Conservation (phyloP, 2,797 vertebrate genomes). For the Spizella passerina region DNA sequence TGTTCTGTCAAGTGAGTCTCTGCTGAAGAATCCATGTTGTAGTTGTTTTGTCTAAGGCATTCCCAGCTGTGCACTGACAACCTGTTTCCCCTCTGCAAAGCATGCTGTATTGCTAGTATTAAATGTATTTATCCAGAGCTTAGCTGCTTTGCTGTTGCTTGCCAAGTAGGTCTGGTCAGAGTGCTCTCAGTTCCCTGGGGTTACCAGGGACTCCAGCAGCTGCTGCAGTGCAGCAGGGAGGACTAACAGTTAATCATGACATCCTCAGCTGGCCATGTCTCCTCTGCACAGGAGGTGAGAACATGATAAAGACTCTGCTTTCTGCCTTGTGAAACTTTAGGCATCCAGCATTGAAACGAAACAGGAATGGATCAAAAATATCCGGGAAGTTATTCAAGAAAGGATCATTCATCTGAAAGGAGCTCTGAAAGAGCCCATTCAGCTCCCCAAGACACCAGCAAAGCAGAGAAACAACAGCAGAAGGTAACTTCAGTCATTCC, state of each 20-base stretch:
- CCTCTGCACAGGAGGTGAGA: not conserved
- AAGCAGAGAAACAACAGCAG: constrained; percentile 92
- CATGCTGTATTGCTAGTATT: not conserved
- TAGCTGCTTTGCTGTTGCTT: constrained; percentile 29
- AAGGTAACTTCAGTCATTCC: constrained; percentile 78
- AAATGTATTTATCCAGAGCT: constrained; percentile 17
- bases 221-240: not conserved
- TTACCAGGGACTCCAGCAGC: not conserved
- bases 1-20: not conserved
- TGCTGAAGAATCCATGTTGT: not conserved
- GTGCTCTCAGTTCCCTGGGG: not conserved
- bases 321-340: constrained; percentile 71
- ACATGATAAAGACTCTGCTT: not conserved
- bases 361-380: constrained; percentile 99
- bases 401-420: constrained; percentile 98
- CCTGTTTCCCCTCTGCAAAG: not conserved
- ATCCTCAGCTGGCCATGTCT: not conserved
- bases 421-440: constrained; percentile 95
- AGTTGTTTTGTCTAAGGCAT: constrained; percentile 14
- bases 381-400: constrained; percentile 97
- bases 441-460: constrained; percentile 92
- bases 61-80: not conserved
- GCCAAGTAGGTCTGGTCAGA: not conserved
- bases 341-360: constrained; percentile 94
- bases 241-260: not conserved